Conservation (phyloP, 2,113 vertebrate species). For the Tetrax tetrax region DNA sequence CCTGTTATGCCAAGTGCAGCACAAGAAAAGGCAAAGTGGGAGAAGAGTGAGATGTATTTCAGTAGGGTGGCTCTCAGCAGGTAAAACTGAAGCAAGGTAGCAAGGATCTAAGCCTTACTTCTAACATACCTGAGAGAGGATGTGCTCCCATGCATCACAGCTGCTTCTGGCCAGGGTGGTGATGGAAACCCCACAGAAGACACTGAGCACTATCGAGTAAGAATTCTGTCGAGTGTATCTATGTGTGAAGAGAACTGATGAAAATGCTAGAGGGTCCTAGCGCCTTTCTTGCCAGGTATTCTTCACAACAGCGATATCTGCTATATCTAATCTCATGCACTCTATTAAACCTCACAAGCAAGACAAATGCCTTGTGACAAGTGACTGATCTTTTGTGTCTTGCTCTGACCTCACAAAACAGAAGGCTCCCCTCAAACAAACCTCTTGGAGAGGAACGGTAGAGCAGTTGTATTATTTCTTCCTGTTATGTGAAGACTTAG, state of each 20-base stretch:
- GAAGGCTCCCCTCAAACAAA: neutral
- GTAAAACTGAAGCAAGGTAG: neutral
- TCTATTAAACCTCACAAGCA: constrained; percentile 43
- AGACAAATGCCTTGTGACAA: constrained; percentile 34
- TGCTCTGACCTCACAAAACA: neutral
- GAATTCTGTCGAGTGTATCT: neutral
- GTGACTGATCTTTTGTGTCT: constrained; percentile 8
- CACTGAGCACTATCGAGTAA: neutral
- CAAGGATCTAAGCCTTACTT: neutral
- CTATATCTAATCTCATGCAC: neutral
- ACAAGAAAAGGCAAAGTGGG: neutral
- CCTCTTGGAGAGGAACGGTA: neutral
- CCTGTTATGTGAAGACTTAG: neutral
- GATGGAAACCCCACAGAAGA: neutral
- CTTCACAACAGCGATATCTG: neutral
- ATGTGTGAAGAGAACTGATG: rapidly evolving
- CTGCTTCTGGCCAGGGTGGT: neutral
- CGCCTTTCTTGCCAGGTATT: neutral
- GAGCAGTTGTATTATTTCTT: neutral
- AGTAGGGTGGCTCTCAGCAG: too few relatives aligned
- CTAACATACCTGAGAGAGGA: rapidly evolving
- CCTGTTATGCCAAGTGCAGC: neutral
- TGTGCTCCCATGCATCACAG: neutral
- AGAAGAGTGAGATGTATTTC: neutral
- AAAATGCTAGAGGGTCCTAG: neutral